phyloP scores from a whole-genome alignment of 2,888 invertebrate genomes.

The Celastrina argiolus region DNA sequence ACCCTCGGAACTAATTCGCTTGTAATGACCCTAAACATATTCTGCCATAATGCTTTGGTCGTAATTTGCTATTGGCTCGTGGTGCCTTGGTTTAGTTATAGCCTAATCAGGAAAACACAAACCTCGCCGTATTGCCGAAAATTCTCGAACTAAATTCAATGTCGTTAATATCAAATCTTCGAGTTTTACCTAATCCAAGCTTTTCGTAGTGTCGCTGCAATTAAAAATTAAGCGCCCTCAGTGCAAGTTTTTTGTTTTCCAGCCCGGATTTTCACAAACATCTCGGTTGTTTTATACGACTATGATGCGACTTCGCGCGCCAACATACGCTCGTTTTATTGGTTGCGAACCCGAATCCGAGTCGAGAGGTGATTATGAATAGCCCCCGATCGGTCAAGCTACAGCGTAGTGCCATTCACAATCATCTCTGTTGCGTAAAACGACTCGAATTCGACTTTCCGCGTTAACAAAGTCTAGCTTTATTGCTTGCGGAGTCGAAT shows the following conservation, averaged over 20 bases:
- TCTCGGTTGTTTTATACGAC: no score
- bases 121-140: not conserved
- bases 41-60: not conserved
- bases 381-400: no score
- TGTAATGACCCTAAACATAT: constrained; percentile 5
- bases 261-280: not conserved
- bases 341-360: not conserved
- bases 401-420: no score
- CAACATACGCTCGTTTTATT: not conserved
- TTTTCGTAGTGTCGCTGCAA: not conserved
- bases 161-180: not conserved
- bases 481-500: no score
- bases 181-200: not conserved
- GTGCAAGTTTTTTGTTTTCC: not conserved
- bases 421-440: no score
- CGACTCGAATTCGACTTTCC: no score
- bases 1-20: constrained; percentile 30
- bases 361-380: constrained; percentile 28
- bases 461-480: no score
- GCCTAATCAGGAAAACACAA: not conserved
- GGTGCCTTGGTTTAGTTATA: not conserved
- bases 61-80: not conserved
- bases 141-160: not conserved
- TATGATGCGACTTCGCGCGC: not conserved
- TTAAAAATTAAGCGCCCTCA: not conserved